Evolutionary conservation across 2,113 vertebrate species (phyloP).

Genomic region (Globicephala melas): DNA sequence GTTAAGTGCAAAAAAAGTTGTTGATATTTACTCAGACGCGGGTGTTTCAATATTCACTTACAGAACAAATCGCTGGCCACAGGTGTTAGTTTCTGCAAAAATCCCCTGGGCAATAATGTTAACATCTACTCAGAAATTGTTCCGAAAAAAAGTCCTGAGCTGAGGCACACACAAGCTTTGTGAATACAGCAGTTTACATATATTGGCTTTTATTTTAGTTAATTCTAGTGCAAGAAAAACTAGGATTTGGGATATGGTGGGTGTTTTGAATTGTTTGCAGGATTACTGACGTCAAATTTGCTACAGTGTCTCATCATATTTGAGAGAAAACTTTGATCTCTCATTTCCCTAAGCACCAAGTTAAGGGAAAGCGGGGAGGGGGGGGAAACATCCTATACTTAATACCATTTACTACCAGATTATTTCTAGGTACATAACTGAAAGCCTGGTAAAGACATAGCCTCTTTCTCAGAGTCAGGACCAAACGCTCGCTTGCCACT

Average conservation of each 20-base stretch:
- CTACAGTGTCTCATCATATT: background rate
- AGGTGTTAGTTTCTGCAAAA: too few relatives aligned
- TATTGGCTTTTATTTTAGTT: background rate
- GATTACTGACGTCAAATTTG: background rate
- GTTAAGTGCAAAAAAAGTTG: too few relatives aligned
- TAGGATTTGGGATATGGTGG: background rate
- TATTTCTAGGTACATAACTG: background rate
- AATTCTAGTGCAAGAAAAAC: background rate
- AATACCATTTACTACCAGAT: background rate
- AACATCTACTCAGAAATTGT: background rate
- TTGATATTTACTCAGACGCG: too few relatives aligned
- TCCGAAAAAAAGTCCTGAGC: background rate
- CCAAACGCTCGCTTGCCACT: conserved; percentile 17
- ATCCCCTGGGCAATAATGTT: background rate
- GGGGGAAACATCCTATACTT: background rate
- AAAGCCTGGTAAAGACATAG: background rate
- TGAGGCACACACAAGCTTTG: background rate
- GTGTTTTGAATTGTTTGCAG: background rate
- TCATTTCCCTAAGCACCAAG: background rate
- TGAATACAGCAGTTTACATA: conserved; percentile 1
- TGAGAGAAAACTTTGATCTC: background rate
- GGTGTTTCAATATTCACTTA: too few relatives aligned
- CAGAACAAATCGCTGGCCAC: too few relatives aligned
- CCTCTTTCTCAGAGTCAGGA: background rate
- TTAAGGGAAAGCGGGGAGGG: background rate